Base-by-base conservation (phyloP, 2,888 invertebrate species). In the Gortyna flavago region DNA sequence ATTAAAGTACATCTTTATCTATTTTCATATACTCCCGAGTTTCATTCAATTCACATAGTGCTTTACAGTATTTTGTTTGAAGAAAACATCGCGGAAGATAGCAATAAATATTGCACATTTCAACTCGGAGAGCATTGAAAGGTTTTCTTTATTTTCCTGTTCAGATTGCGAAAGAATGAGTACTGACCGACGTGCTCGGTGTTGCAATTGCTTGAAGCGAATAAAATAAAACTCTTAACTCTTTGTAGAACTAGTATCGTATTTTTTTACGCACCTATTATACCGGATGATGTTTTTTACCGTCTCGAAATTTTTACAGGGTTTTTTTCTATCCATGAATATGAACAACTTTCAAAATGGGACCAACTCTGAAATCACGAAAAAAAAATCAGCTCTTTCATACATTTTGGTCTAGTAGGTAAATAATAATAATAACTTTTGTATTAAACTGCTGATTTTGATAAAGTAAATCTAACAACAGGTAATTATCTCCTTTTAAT, bases 91-190 rank as follows among this genome's bases (percentile, higher is more conserved):
- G 68, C n/a, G 81, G 64, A 66, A 71, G 77, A 80, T 84, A 73
- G 67, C 71, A 83, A 81, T 81, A 84, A 81, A 84, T 81, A 83
- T 81, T 84, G 71, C 48, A 77, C 83, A 81, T 84, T 84, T 72
- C 64, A 74, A 77, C 54, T 54, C 16, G 32, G 13, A 48, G 44
- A 66, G 66, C 73, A 66, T 57, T 77, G 81, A 77, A 84, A 77
- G 73, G 68, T 71, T 81, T 77, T 29, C 64, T 83, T 71, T 84
- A 84, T 81, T 73, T 84, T 71, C 29, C 54, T 61, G 73, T 81
- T 65, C 61, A 81, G 77, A 81, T 74, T 68, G 81, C 70, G 68
- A 74, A 81, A 77, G 83, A 84, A 79, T 79, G 73, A 82, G 82
- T 41, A 38, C 79, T 85, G 79, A 82, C 72, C 71, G 74, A 85